Evolutionary conservation across 2,888 invertebrate genomes (phyloP).

Genomic region (Thereva nobilitata): DNA sequence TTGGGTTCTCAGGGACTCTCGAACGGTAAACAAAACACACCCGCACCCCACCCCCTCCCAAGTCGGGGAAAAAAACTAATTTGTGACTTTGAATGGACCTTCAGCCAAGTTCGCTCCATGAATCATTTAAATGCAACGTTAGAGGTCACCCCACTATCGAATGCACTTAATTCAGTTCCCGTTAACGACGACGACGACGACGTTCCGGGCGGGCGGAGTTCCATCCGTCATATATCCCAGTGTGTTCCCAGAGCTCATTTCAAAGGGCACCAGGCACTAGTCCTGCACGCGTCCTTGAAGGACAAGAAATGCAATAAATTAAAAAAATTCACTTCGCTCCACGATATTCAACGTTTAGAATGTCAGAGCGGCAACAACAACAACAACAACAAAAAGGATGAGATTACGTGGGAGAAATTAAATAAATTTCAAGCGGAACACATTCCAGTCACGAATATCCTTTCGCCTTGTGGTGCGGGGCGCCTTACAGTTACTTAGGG

Average conservation of each 20-base stretch:
- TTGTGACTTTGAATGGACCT: conserved; percentile 32
- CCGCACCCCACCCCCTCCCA: too few relatives aligned
- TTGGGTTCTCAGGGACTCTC: conserved; percentile 11
- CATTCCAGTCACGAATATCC: conserved; percentile 32
- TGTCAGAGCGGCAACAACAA: neutral
- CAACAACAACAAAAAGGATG: neutral
- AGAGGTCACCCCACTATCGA: conserved; percentile 19
- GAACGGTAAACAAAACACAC: neutral
- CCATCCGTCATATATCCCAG: neutral
- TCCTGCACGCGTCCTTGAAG: conserved; percentile 8
- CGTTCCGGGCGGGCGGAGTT: conserved; percentile 8
- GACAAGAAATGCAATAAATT: conserved; percentile 29
- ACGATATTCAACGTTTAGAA: conserved; percentile 2
- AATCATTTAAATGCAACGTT: conserved; percentile 28
- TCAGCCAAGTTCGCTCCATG: conserved; percentile 27
- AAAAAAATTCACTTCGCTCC: conserved; percentile 20
- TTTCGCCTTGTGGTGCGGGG: neutral
- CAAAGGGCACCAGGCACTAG: neutral
- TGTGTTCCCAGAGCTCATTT: conserved; percentile 30
- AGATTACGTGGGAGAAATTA: conserved; percentile 13
- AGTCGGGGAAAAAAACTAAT: conserved; percentile 12
- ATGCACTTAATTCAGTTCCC: conserved; percentile 33
- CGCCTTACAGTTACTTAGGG: neutral
- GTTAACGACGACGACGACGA: conserved; percentile 17
- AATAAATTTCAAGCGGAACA: conserved; percentile 24